phyloP scores from a whole-genome alignment of 2,888 invertebrate genomes.

The Gryllus longicercus region DNA sequence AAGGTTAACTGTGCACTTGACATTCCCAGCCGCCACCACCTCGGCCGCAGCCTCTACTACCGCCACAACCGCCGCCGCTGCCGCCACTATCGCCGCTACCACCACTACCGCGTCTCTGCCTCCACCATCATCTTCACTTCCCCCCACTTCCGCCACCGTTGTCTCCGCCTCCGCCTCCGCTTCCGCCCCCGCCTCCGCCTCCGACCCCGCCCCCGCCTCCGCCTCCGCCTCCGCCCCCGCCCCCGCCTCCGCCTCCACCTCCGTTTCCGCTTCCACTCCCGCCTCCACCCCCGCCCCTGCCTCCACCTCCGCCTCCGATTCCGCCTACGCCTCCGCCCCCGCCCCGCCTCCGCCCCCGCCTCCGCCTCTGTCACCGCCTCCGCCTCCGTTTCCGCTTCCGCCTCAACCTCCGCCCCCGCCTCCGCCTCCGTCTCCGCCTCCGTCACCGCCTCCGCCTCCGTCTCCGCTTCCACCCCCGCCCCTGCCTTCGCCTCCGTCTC shows the following conservation, averaged over 20 bases:
- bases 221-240: neutral
- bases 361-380: neutral
- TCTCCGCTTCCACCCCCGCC: too few relatives aligned
- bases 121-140: neutral
- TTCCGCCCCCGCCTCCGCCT: neutral
- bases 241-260: neutral
- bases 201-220: neutral
- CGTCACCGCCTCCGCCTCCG: accelerated
- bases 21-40: too few relatives aligned
- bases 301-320: neutral
- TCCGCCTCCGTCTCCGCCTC: accelerated
- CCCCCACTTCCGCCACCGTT: neutral
- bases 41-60: too few relatives aligned
- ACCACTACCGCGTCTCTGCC: neutral
- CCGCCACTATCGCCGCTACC: too few relatives aligned
- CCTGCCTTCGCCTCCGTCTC: too few relatives aligned
- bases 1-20: too few relatives aligned
- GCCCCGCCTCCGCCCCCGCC: neutral
- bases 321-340: neutral
- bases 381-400: too few relatives aligned
- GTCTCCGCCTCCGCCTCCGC: neutral
- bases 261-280: neutral
- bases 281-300: neutral
- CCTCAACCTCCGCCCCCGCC: too few relatives aligned
- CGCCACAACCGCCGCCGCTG: too few relatives aligned